Conservation (phyloP, 2,113 vertebrate species). For the Rhinopithecus roxellana region DNA sequence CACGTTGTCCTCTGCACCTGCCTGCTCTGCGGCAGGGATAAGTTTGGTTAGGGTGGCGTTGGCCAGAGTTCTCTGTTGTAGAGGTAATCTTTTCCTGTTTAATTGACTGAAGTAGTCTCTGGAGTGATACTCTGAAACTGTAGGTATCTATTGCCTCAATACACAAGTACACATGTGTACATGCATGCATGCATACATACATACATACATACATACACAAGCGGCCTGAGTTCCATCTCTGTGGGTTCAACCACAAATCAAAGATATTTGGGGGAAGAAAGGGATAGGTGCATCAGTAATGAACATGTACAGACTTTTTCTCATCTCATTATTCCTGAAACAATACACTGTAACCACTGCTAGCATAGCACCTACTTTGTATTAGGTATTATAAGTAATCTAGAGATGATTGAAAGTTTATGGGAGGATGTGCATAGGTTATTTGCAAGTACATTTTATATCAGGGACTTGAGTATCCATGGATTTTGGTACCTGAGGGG, state of each 20-base stretch:
- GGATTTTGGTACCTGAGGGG: not conserved
- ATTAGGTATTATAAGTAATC: not conserved
- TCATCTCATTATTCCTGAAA: not conserved
- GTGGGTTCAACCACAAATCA: not conserved
- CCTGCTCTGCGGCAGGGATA: rapidly evolving
- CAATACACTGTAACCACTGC: not conserved
- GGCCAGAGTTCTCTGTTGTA: not conserved
- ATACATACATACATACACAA: not conserved
- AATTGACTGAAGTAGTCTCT: not conserved
- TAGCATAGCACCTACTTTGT: not conserved
- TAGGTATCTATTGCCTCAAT: not conserved
- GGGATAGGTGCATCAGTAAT: not conserved
- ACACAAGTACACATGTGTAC: not conserved
- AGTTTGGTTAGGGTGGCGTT: not conserved
- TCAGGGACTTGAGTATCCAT: not conserved
- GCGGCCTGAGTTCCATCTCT: not conserved
- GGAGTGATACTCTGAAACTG: not conserved
- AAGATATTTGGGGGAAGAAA: not conserved
- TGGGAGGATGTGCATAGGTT: not conserved
- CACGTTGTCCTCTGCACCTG: not conserved
- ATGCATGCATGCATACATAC: not conserved
- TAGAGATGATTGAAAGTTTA: not conserved
- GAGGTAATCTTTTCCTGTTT: not conserved
- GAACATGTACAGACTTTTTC: not conserved
- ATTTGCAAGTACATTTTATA: not conserved